Evolutionary conservation across 2,113 vertebrate species (phyloP).

Genomic region (Nerophis ophidion): DNA sequence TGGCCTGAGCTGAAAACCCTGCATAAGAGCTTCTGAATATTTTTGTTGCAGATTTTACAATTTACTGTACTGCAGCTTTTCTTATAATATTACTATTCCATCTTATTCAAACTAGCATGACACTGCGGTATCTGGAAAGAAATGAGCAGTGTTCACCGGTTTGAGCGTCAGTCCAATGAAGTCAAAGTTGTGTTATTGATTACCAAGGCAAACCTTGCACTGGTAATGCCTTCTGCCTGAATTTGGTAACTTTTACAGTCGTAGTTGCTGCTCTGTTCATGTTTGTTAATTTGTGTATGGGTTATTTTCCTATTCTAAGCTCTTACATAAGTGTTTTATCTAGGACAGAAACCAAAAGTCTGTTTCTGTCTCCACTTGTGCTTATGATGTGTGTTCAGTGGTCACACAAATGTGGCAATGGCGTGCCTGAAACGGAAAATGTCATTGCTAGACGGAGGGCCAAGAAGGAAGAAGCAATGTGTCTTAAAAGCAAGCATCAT

Average conservation of each 20-base stretch:
- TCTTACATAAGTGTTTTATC: constrained; percentile 62
- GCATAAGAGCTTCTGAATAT: background rate
- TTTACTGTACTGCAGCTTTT: background rate
- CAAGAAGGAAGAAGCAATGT: constrained; percentile 10
- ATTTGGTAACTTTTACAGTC: constrained; percentile 19
- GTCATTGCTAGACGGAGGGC: background rate
- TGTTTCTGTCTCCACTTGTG: constrained; percentile 37
- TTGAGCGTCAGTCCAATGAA: constrained; percentile 6
- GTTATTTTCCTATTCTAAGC: constrained; percentile 44
- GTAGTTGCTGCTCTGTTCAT: constrained; percentile 24
- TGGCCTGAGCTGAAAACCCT: no score
- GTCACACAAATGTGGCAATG: constrained; percentile 8
- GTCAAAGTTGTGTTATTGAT: background rate
- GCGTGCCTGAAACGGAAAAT: background rate
- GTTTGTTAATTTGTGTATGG: constrained; percentile 55
- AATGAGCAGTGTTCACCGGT: background rate
- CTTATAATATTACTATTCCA: background rate
- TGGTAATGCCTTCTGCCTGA: constrained; percentile 10
- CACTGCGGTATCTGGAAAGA: background rate
- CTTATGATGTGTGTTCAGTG: constrained; percentile 35
- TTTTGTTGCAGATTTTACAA: background rate
- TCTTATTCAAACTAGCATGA: background rate
- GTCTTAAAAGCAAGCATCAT: constrained; percentile 23
- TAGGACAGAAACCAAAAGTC: constrained; percentile 50
- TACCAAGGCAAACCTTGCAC: background rate